Evolutionary conservation across 2,113 vertebrate genomes (phyloP), one percentile per base, ranked within the genome.

Genomic region (Myrmophylax atrothorax): DNA sequence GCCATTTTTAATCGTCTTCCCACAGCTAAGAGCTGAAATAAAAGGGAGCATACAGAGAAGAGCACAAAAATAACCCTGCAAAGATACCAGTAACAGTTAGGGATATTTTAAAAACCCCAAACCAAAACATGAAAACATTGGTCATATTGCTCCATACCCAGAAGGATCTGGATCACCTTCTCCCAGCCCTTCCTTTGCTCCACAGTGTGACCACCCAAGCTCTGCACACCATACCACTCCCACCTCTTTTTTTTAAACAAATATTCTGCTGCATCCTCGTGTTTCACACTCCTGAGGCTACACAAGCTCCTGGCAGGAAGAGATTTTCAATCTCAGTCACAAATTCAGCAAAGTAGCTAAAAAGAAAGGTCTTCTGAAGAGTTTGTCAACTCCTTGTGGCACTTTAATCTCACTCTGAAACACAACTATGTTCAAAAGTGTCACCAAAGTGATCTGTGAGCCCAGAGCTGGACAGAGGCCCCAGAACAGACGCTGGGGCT

Each of bases 1-100:
- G 96, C 77, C 94, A 77, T 83, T 95, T 95, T 77, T 66, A 94
- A 92, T 81, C 35, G 9, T 81, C 92, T 89, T 96, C 89, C 92
- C 59, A 85, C 91, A 87, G 85, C 93, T 75, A 31, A 59, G 66
- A 90, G 83, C 76, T 59, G 67, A 56, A 78, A 62, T 26, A 56
- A 44, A 73, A 44, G 55, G 50, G 20, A 42, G 49, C 17, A 4
- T 15, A 26, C 7, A 24, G 26, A 25, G 37, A 52, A 80, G 60
- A 87, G 86, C 63, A 70, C 49, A 35, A 75, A 85, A 89, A 53
- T 53, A 80, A 91, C 78, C 75, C 89, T 81, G 38, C 33, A 25
- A 58, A 37, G 22, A 60, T 11, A 19, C 10, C 14, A 37, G 42
- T 3, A 42, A 35, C 40, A 23, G 35, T 80, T 31, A 33, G 26